Conservation (phyloP, 2,888 invertebrate species). For the Tinea pellionella region DNA sequence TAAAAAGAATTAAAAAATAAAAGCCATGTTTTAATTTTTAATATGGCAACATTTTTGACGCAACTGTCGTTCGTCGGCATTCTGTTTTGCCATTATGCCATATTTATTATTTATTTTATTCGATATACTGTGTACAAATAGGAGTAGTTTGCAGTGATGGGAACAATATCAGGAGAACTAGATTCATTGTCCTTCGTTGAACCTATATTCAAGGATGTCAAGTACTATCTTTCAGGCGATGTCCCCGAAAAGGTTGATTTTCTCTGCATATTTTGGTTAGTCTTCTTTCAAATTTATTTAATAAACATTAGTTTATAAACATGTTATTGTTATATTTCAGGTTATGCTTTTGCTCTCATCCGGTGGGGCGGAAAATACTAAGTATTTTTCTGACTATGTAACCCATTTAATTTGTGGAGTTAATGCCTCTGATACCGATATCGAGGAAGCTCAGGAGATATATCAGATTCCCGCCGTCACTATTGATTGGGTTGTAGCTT, state of each 20-base stretch:
- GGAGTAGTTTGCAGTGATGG: conserved; percentile 36
- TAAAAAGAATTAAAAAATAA: background rate
- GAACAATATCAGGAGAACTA: conserved; percentile 66
- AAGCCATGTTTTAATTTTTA: too few relatives aligned
- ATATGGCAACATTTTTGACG: conserved; percentile 4
- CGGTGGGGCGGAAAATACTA: conserved; percentile 89
- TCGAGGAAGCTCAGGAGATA: conserved; percentile 90
- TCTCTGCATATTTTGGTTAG: conserved; percentile 31
- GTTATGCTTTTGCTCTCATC: conserved; percentile 80
- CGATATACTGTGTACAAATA: background rate
- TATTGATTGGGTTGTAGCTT: conserved; percentile 85
- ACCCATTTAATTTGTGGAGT: conserved; percentile 92
- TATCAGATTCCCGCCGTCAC: conserved; percentile 93
- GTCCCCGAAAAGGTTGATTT: conserved; percentile 77
- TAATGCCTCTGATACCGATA: conserved; percentile 86
- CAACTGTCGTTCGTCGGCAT: conserved; percentile 11
- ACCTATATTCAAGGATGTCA: conserved; percentile 84
- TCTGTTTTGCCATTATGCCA: conserved; percentile 11
- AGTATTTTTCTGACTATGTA: conserved; percentile 91
- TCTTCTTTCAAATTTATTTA: background rate
- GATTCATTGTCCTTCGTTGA: conserved; percentile 65
- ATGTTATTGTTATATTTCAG: conserved; percentile 58
- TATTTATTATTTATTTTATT: conserved; percentile 2
- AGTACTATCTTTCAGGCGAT: conserved; percentile 85
- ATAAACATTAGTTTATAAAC: background rate